Base-by-base conservation (phyloP, 2,797 vertebrate genomes). In the Hippocampus kuda region DNA sequence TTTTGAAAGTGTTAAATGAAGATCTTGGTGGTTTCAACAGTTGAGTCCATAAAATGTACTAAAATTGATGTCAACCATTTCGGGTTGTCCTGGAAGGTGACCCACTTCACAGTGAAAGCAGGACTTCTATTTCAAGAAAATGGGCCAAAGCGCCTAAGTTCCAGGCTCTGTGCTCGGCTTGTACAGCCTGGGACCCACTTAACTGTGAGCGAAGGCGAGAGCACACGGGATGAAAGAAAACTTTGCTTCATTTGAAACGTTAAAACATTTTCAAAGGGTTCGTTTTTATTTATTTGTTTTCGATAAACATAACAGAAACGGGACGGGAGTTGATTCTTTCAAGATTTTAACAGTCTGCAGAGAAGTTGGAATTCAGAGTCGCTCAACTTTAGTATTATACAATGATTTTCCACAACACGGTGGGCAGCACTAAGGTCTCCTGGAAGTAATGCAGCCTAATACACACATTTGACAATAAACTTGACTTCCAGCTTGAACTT, bases 41-140 rank as follows among this genome's bases (percentile, higher is more conserved):
- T 64, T 1, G 42, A 44, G n/a, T 46, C n/a, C n/a, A 26, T 44
- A 64, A 41, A 63, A 38, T 42, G 68, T 68, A 42, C 41, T 3
- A n/a, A 70, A 71, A 75, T 70, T 65, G 66, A 77, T 75, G 75
- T 34, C 73, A 69, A 86, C 75, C 74, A 34, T 71, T 1, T 63
- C 3, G 64, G 72, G 75, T 74, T 72, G 84, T 90, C 86, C 88
- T 72, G 81, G 78, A 76, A 71, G 73, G 71, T 65, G 87, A 89
- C 88, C 90, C 89, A 89, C 79, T 91, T 91, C 87, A 83, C 82
- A 75, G 74, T n/a, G 27, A 66, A 51, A 66, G 65, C 26, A 87
- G 86, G 83, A 79, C 83, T 85, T 86, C 89, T 91, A 91, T 86
- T 84, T 78, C 85, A 90, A 88, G 90, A 88, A 92, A 89, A 66